Conservation (phyloP, 2,113 vertebrate species). For the Thymallus thymallus region DNA sequence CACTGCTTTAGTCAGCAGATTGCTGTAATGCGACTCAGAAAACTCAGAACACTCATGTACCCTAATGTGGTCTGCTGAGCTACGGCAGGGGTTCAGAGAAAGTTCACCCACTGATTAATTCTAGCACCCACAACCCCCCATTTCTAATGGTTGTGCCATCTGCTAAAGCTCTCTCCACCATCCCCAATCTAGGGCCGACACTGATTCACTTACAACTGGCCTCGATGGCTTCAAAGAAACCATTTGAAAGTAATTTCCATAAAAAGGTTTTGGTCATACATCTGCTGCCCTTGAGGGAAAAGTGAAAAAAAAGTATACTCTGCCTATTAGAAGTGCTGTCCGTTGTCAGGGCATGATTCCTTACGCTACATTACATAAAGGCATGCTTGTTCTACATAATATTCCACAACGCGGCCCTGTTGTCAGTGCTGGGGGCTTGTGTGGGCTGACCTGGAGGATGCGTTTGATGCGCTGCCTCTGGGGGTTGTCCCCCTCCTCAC, state of each 20-base stretch:
- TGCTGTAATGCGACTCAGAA: conserved; percentile 37
- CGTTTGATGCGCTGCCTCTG: conserved; percentile 98
- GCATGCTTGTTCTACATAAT: too few relatives aligned
- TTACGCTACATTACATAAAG: too few relatives aligned
- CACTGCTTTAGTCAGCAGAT: conserved; percentile 34
- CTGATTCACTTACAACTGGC: not conserved
- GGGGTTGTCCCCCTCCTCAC: conserved; percentile 94
- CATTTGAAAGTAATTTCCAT: not conserved
- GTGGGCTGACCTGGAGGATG: conserved; percentile 86
- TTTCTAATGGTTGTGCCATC: not conserved
- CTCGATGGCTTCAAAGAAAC: not conserved
- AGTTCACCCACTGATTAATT: not conserved
- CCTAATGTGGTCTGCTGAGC: not conserved
- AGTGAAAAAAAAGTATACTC: too few relatives aligned
- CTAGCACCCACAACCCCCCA: not conserved
- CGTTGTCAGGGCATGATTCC: too few relatives aligned
- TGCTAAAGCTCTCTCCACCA: not conserved
- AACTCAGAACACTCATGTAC: too few relatives aligned
- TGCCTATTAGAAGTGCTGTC: too few relatives aligned
- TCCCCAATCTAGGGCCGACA: not conserved
- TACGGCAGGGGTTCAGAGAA: not conserved
- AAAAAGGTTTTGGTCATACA: not conserved
- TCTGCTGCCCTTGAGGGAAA: too few relatives aligned
- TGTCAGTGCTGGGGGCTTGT: not conserved
- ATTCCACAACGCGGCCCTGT: not conserved